Evolutionary conservation across 2,888 invertebrate genomes (phyloP).

Genomic region (Euplagia quadripunctaria): DNA sequence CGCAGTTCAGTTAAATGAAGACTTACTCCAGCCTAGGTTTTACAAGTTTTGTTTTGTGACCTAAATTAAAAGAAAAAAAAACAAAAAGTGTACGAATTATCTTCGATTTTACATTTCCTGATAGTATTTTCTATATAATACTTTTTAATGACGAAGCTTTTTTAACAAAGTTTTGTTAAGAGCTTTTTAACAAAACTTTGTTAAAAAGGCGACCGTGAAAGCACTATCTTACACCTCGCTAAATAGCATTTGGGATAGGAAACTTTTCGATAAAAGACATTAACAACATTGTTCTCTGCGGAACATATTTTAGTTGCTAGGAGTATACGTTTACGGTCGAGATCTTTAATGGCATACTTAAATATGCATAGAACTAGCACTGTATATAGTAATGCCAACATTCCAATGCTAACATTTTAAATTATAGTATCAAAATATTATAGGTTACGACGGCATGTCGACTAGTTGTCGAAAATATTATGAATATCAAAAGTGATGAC

Average conservation of each 20-base stretch:
- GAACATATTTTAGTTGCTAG: constrained; percentile 41
- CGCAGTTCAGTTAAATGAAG: too few relatives aligned
- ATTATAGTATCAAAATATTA: neutral
- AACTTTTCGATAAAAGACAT: constrained; percentile 58
- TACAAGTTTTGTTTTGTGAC: too few relatives aligned
- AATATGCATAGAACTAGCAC: neutral
- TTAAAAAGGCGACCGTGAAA: neutral
- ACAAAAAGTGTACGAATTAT: too few relatives aligned
- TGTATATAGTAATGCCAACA: neutral
- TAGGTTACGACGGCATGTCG: neutral
- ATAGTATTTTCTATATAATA: too few relatives aligned
- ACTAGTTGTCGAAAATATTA: neutral
- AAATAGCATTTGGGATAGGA: constrained; percentile 56
- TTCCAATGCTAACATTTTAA: neutral
- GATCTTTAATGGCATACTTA: constrained; percentile 38
- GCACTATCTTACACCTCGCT: constrained; percentile 8
- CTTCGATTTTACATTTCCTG: too few relatives aligned
- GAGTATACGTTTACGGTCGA: constrained; percentile 48
- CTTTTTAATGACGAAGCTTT: too few relatives aligned
- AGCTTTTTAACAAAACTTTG: too few relatives aligned
- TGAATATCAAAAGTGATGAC: neutral
- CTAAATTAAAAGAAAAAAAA: too few relatives aligned
- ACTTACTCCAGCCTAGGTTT: too few relatives aligned
- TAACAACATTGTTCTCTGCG: constrained; percentile 39
- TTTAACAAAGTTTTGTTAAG: too few relatives aligned